Base-by-base conservation (phyloP, 2,797 vertebrate species). In the Oreortyx pictus region DNA sequence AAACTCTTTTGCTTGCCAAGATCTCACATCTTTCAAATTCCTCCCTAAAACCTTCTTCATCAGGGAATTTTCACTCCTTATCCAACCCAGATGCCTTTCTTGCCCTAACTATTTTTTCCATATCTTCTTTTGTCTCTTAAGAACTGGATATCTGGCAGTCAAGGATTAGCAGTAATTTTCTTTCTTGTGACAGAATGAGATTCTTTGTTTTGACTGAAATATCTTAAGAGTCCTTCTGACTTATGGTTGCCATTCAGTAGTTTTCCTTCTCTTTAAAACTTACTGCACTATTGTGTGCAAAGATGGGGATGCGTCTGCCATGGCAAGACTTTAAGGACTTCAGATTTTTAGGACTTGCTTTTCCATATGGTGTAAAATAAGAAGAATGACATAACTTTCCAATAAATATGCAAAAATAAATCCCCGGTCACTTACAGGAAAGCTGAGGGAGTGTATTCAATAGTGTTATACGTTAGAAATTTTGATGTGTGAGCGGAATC, bases 11-110 rank as follows among this genome's bases (percentile, higher is more conserved):
- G 24, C 7, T 47, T 94, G 89, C 73, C 80, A 94, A 52, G 27
- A 46, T 91, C 35, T 84, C 46, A 78, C 60, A 83, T 94, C 46
- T 81, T 92, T 93, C 43, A 66, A 72, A 93, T 95, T 91, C 91
- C 22, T 93, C 18, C 20, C 24, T 91, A 92, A 95, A 88, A 56
- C 91, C 80, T 60, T n/a, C 43, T 88, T 92, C 64, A 70, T 88
- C 41, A 18, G 16, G 44, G 82, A 94, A 94, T 92, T 95, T 90
- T 91, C 31, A 49, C 43, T 92, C 50, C 73, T 92, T 95, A 95
- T 86, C 66, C 50, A 88, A 89, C 60, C 33, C 89, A 94, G 93
- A 93, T 92, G 88, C 18, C 25, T 70, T 81, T 68, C 47, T 68
- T 89, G 7, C 39, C 86, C 35, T 73, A 39, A 78, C 68, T 92